Evolutionary conservation across 2,888 invertebrate genomes (phyloP).

Genomic region (Zaprionus lineosus): DNA sequence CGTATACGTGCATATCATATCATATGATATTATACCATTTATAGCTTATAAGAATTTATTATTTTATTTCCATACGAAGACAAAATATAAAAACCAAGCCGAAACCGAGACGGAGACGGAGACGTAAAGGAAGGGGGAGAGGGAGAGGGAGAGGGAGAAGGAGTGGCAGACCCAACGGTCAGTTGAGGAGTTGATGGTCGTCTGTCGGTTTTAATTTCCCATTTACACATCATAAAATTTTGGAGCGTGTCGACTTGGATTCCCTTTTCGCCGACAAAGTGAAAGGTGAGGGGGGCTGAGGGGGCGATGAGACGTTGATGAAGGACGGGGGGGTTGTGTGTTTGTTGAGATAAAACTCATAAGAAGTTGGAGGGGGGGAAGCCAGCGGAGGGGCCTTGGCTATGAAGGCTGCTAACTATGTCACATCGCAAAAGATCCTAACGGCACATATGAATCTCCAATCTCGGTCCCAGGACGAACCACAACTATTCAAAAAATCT

Average conservation of each 20-base stretch:
- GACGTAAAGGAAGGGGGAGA: no score
- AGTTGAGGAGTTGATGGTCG: constrained; percentile 18
- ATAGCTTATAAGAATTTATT: constrained; percentile 48
- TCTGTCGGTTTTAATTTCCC: constrained; percentile 55
- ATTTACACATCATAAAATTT: constrained; percentile 62
- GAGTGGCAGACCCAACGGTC: neutral
- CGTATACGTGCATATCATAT: constrained; percentile 47
- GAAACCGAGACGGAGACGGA: constrained; percentile 8
- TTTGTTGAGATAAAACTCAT: constrained; percentile 17
- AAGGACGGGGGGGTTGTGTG: no score
- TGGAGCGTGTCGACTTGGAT: constrained; percentile 35
- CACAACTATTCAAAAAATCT: constrained; percentile 36
- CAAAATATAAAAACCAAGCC: neutral
- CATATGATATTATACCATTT: no score
- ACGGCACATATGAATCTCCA: constrained; percentile 6
- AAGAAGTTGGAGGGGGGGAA: no score
- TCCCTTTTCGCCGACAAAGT: no score
- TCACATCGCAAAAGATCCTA: constrained; percentile 4
- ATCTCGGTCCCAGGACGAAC: constrained; percentile 27
- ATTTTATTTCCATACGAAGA: constrained; percentile 43
- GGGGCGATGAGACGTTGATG: no score
- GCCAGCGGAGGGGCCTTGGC: constrained; percentile 2
- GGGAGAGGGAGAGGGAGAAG: neutral
- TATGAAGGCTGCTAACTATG: no score
- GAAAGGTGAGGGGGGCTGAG: no score